Base-by-base conservation (phyloP, 2,888 invertebrate genomes). In the Junonia oenone region DNA sequence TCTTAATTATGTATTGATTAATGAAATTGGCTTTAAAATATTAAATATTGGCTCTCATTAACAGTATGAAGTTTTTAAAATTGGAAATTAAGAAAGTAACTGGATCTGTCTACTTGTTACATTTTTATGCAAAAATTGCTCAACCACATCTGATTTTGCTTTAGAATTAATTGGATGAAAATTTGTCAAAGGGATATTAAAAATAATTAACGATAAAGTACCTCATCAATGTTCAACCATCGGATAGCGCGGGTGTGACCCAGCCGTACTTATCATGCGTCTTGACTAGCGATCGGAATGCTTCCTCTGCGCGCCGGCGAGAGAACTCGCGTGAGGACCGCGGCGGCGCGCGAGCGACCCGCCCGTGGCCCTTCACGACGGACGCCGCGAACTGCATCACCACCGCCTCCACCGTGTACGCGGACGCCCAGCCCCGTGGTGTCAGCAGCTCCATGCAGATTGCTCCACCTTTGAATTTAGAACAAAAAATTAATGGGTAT, bases 241-340 rank as follows among this genome's bases (percentile, higher is more conserved):
- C 97, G 45, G 96, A 93, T 61, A 96, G 91, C 13, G 96, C 94
- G 22, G 96, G 96, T 22, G 97, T 97, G 47, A 97, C 96, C 97
- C 97, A 97, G 51, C 97, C 97, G 76, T 96, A 97, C 76, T 97
- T 97, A 75, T 97, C 96, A 76, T 97, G 97, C 6, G 96, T 97
- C 82, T 96, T 96, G 56, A 97, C 96, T 64, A 97, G 91, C 55
- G 95, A 96, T 66, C 96, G 92, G 84, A 97, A 97, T 26, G 97
- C 95, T 73, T 96, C 96, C 78, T 97, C 97, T n/a, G 97, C 97
- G 51, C 95, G 93, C 63, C 95, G 92, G 63, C 85, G 91, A 67
- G 92, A 95, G 80, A 96, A 96, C 77, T 95, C 95, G 73, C 96
- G 94, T 72, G 94, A 92, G 66, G 93, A 93, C 73, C 96, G 94